phyloP scores from a whole-genome alignment of 2,113 vertebrate genomes.

The Chamaea fasciata region DNA sequence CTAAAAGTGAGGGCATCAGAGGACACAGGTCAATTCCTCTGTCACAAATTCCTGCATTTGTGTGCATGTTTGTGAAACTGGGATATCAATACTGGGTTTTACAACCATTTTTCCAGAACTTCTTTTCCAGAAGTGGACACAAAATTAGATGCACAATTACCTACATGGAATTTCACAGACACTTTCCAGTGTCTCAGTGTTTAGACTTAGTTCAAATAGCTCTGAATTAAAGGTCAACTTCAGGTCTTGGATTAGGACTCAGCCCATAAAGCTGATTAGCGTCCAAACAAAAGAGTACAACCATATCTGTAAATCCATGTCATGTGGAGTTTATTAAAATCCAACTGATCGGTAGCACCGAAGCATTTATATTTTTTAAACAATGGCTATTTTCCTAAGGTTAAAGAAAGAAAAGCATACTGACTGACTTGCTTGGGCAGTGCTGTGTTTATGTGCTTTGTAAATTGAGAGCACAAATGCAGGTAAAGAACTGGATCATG shows the following conservation, averaged over 20 bases:
- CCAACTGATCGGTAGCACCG: not conserved
- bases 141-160: not conserved
- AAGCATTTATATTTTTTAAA: constrained; percentile 2
- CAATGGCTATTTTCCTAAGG: not conserved
- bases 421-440: not conserved
- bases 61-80: not conserved
- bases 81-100: not conserved
- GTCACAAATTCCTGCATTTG: not conserved
- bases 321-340: not conserved
- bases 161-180: not conserved
- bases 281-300: not conserved
- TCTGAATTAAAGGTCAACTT: not conserved
- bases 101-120: not conserved
- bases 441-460: not conserved
- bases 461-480: not conserved
- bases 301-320: not conserved
- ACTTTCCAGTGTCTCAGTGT: not conserved
- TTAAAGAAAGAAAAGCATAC: not conserved
- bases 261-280: not conserved
- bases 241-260: not conserved
- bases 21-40: not conserved
- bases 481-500: not conserved
- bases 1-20: not conserved
- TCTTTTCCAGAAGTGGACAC: not conserved
- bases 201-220: not conserved